Base-by-base conservation (phyloP, 23 tunicate species). In the Oikopleura albicans region DNA sequence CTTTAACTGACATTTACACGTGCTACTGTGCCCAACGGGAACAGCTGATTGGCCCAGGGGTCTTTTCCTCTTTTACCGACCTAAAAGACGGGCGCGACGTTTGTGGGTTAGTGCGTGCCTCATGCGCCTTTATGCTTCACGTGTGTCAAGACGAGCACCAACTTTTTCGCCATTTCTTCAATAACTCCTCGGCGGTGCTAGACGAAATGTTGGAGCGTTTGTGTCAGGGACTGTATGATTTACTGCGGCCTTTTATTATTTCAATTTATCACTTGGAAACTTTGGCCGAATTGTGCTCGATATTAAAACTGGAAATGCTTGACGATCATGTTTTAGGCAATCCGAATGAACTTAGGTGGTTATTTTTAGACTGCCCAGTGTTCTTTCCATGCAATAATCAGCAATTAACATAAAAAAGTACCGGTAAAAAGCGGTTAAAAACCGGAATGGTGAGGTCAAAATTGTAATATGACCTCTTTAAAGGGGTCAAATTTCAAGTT, bases 111-210 rank as follows among this genome's bases (percentile, higher is more conserved):
- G 99, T 95, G 40, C 76, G 99, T 1, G 91, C 97, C 41, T 90
- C 97, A 0, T 95, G 99, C 84, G 86, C 99, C 4, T 95, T 95
- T 84, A 95, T 95, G 99, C 91, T 95, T 27, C 99, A 95, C 84
- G 99, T 95, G 34, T 95, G 99, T 83, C 97, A 95, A 75, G 99
- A 95, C 86, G 99, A 95, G 84, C 91, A 90, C 85, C 99, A 95
- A 85, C 90, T 95, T 27, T 88, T 84, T 86, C 71, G 88, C 0
- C 99, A 95, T 87, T 95, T 95, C 75, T 91, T 95, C 87, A 87
- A 90, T 0, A 57, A 76, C 2, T 84, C 75, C 0, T 88, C 96
- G 0, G 85, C 79, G 2, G 88, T 88, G 57, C 87, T 95, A 8
- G 90, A 95, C 87, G 96, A 95, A 39, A 95, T 95, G 99, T 86